phyloP scores from a whole-genome alignment of 2,113 vertebrate genomes.

The Actenoides lindsayi region DNA sequence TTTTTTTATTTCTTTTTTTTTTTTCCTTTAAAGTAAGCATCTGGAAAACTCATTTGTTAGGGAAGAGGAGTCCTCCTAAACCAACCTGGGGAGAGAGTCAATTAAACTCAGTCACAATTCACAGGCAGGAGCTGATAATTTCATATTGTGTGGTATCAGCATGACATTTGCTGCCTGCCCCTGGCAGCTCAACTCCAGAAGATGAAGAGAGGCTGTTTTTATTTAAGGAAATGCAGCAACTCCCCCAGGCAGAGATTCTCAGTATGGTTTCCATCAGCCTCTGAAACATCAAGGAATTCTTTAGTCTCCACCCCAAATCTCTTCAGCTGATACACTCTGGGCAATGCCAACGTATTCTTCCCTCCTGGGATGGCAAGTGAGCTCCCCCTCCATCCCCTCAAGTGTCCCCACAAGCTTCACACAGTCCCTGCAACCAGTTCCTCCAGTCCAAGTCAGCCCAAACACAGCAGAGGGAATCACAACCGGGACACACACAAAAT shows the following conservation, averaged over 20 bases:
- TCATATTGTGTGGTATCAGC: not conserved
- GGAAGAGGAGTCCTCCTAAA: not conserved
- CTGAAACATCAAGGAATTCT: not conserved
- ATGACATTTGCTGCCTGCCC: not conserved
- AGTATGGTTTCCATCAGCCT: not conserved
- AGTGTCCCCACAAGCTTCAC: not conserved
- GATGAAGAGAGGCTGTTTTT: not conserved
- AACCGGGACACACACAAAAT: fast-evolving
- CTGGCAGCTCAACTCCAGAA: not conserved
- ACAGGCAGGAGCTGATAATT: not conserved
- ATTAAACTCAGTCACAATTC: not conserved
- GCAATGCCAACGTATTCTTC: fast-evolving
- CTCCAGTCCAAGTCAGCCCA: not conserved
- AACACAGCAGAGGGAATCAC: not conserved
- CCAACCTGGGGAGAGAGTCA: not conserved
- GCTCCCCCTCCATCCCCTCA: not conserved
- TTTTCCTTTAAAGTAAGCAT: slow-evolving; percentile 10
- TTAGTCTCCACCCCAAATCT: not conserved
- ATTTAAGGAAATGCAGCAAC: slow-evolving; percentile 27
- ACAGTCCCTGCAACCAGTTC: not conserved
- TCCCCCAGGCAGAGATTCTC: not conserved
- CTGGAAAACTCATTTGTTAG: slow-evolving; percentile 14
- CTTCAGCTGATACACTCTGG: not conserved
- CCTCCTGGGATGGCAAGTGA: not conserved
- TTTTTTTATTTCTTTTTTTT: not conserved